Percentiles rank a stretch among this genome's conserved stretches.
Conservation (phyloP, 2,888 invertebrate species). For the Scrobipalpa costella region DNA sequence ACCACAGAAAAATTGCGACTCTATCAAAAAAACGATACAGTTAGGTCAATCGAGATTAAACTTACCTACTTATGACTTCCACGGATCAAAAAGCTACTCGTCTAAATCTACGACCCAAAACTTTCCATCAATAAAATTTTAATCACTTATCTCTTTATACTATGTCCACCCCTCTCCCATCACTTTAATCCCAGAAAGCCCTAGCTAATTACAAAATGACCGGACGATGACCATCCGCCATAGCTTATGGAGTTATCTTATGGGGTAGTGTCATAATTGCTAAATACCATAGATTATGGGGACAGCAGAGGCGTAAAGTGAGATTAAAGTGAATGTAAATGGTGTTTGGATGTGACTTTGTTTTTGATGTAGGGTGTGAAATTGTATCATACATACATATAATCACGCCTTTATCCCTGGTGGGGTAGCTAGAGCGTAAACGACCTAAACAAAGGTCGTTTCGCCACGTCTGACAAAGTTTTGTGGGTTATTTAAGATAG, state of each 20-base stretch:
- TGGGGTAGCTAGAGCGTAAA: too few species aligned
- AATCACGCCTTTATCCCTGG: too few species aligned
- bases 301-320: slow-evolving; percentile 23
- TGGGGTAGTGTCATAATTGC: background rate
- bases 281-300: background rate
- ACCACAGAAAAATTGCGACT: too few species aligned
- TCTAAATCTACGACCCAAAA: too few species aligned
- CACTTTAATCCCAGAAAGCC: background rate
- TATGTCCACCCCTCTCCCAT: background rate
- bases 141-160: background rate
- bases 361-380: background rate
- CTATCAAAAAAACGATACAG: too few species aligned
- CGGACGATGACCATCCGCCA: background rate
- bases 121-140: background rate
- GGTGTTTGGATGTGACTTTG: background rate
- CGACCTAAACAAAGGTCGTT: too few species aligned
- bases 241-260: background rate
- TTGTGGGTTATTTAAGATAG: too few species aligned
- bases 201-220: background rate
- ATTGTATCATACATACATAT: too few species aligned
- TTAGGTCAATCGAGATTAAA: too few species aligned
- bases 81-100: too few species aligned
- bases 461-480: too few species aligned
- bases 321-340: slow-evolving; percentile 7
- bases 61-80: too few species aligned